A percentile compares a stretch with the other conserved stretches of the same genome.
Evolutionary conservation across 2,113 vertebrate species (phyloP).

Genomic region (Equus przewalskii): DNA sequence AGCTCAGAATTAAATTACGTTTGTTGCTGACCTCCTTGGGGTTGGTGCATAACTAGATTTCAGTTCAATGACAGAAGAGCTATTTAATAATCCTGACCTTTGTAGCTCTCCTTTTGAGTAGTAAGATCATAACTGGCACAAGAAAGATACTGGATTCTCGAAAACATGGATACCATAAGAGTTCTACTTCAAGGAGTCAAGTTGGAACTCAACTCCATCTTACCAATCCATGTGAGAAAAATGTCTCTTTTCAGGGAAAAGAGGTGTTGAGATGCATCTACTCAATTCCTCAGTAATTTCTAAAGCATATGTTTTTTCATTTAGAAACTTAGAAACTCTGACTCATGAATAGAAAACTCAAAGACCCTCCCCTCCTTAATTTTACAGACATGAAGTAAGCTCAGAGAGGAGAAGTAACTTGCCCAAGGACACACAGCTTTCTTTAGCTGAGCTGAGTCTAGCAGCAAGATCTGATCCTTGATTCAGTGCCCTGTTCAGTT

Average conservation of each 20-base stretch:
- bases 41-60: slow-evolving; percentile 85
- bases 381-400: not conserved
- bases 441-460: not conserved
- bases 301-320: not conserved
- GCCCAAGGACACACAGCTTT: not conserved
- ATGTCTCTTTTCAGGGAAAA: not conserved
- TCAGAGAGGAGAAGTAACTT: slow-evolving; percentile 3
- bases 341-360: not conserved
- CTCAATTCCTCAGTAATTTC: slow-evolving; percentile 2
- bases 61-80: slow-evolving; percentile 75
- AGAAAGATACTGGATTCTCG: not conserved
- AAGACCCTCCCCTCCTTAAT: not conserved
- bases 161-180: not conserved
- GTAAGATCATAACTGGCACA: slow-evolving; percentile 70
- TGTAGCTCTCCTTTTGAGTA: slow-evolving; percentile 77
- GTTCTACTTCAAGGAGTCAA: slow-evolving; percentile 69
- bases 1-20: slow-evolving; percentile 84
- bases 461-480: not conserved
- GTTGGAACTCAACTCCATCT: slow-evolving; percentile 70
- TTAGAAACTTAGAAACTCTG: slow-evolving; percentile 6
- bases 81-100: slow-evolving; percentile 84
- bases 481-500: not conserved
- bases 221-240: not conserved
- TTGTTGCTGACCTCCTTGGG: slow-evolving; percentile 84
- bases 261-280: not conserved